Base-by-base conservation (phyloP, 2,113 vertebrate genomes). In the Chaetops frenatus region DNA sequence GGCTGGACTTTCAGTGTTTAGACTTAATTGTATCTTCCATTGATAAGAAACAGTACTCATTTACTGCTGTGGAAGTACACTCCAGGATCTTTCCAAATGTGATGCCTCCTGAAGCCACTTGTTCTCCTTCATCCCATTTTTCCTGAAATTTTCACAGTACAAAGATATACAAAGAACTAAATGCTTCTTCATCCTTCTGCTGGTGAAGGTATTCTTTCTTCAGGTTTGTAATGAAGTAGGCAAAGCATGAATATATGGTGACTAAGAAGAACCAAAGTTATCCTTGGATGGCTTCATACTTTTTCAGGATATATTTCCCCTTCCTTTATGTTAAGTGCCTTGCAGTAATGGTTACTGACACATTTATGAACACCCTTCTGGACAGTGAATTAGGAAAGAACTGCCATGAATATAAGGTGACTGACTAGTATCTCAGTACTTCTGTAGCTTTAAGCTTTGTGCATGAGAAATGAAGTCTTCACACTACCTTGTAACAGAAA, bases 361-460 rank as follows among this genome's bases (percentile, higher is more conserved):
- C 14, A 29, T 21, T 12, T 21, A 35, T 11, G 6, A 69, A 57
- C 0, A 0, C 5, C 3, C 45, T 83, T 65, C 40, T 21, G 66
- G 62, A 67, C 21, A 71, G 33, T 8, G 8, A 86, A 35, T 10
- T 29, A 19, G 67, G 8, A 61, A 92, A 48, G 16, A 28, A 7
- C 8, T 80, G 24, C 28, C 24, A 29, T 44, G 33, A 24, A 3
- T 25, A 25, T 2, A 45, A 47, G 15, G 12, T 16, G 16, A 47
- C 21, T 19, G 22, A 56, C 42, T 40, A 61, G 40, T 35, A 36
- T 44, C 36, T 84, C 56, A 51, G 5, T 15, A 38, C 25, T 48
- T 57, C 23, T 50, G 15, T 28, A 79, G 33, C 61, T 67, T 64
- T 67, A 83, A 80, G 36, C 7, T 48, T 54, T 65, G 44, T 4